These are phyloP conservation scores for Tylochromis polylepis DNA, from an alignment of 2,113 vertebrate genomes.

Conservation along the genomic window DNA sequence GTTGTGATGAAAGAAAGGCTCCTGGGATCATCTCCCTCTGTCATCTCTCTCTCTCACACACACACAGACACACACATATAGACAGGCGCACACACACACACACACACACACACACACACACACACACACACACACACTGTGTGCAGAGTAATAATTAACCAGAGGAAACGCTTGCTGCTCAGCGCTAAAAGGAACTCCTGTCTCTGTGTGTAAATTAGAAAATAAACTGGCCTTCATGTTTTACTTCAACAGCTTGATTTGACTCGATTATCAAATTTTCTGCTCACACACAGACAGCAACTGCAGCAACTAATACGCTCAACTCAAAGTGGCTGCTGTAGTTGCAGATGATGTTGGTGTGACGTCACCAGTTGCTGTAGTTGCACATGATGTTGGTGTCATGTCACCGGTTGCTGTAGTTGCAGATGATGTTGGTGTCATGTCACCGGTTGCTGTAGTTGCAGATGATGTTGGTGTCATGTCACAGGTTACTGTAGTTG, in stretches of 20 bases:
- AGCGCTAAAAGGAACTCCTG: not conserved
- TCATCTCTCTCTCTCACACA: not conserved
- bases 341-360: too few relatives aligned
- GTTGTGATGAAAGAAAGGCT: not conserved
- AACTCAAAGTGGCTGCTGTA: too few relatives aligned
- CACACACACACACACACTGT: fast-evolving
- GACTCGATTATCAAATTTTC: not conserved
- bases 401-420: too few relatives aligned
- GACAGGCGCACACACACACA: not conserved
- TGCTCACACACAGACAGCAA: not conserved
- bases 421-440: too few relatives aligned
- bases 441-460: not conserved
- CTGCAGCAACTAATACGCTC: not conserved
- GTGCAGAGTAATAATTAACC: not conserved
- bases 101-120: not conserved
- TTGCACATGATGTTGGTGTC: too few relatives aligned
- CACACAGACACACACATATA: not conserved
- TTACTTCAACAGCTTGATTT: not conserved
- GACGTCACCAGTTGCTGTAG: too few relatives aligned
- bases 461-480: not conserved
- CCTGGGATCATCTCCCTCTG: not conserved
- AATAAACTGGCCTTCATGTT: not conserved
- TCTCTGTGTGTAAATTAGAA: not conserved
- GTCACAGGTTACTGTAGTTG: not conserved
- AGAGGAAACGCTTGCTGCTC: not conserved